These are phyloP conservation scores for Drosophila conformis DNA, from an alignment of 2,888 invertebrate species.

Conservation along the genomic window DNA sequence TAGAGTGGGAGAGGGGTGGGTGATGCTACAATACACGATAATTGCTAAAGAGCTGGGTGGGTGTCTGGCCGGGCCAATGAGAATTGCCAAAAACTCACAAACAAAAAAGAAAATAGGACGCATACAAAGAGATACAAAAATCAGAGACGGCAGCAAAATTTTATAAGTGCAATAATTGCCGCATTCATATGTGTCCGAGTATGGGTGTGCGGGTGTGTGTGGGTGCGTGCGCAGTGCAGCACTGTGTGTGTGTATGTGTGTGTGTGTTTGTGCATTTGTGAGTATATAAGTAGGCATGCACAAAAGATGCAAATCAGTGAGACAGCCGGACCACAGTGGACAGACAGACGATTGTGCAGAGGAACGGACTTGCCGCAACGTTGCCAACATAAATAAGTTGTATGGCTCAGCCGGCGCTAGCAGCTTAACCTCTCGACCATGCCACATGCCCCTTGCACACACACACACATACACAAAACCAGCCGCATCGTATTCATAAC, in stretches of 20 bases:
- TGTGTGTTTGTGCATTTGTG: neutral
- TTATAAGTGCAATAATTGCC: constrained; percentile 78
- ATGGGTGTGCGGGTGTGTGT: neutral
- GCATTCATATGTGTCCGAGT: constrained; percentile 30
- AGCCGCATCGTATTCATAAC: constrained; percentile 63
- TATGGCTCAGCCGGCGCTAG: constrained; percentile 59
- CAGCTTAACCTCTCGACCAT: constrained; percentile 39
- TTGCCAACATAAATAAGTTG: constrained; percentile 74
- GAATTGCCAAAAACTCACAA: constrained; percentile 39
- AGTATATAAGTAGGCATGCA: constrained; percentile 52
- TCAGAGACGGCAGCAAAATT: constrained; percentile 49
- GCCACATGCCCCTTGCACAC: neutral
- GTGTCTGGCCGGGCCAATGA: constrained; percentile 26
- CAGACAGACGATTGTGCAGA: constrained; percentile 36
- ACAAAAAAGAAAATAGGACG: constrained; percentile 31
- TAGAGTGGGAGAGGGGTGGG: neutral
- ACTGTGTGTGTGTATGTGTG: neutral
- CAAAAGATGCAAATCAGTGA: constrained; percentile 74
- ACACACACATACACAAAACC: constrained; percentile 16
- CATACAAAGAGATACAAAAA: constrained; percentile 19
- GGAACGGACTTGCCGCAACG: constrained; percentile 50
- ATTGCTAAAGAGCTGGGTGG: constrained; percentile 56
- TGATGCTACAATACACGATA: constrained; percentile 59
- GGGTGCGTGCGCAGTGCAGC: constrained; percentile 23
- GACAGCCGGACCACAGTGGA: constrained; percentile 57